Evolutionary conservation across 2,797 vertebrate genomes (phyloP), one percentile per base, ranked within the genome.

Genomic region (Artibeus jamaicensis): DNA sequence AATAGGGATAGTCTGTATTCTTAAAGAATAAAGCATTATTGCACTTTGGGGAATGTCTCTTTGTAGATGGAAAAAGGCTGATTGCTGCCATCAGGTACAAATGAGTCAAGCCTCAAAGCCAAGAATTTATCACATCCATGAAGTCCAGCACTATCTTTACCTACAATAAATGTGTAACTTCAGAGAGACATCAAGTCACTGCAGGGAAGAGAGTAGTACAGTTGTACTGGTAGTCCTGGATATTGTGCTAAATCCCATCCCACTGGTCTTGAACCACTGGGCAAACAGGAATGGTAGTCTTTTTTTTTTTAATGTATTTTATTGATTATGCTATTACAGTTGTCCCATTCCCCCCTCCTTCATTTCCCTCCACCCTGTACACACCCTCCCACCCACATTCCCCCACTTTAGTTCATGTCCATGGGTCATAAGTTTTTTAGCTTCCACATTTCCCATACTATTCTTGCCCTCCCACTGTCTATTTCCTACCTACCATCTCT

Each of bases 11-110:
- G 53, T 10, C 34, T 95, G 44, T 96, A 55, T 94, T 96, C 68
- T 34, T 85, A 85, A 96, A 96, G 94, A 97, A 94, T n/a, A 86
- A 85, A 21, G 67, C 34, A 90, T 96, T 93, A 87, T 95, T 89
- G 81, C 81, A 76, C 76, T 71, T 92, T 96, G 62, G 85, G 73
- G 96, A 96, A 93, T 59, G 71, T 26, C 24, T 29, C 39, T 50
- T 93, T 95, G 53, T 44, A 87, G 71, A 73, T 67, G 48, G 87
- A 65, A 85, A 91, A 77, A 39, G 32, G 4, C 46, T 95, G 84
- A 87, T 62, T 83, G 46, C 39, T 94, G 89, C 37, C 55, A 83
- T 78, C 81, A 93, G 81, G 77, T 94, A 86, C 57, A 95, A 95
- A 96, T 79, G 46, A 89, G 46, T 93, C 82, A 93, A 82, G 50